Evolutionary conservation across 2,113 vertebrate species (phyloP).

Genomic region (Pelvicachromis taeniatus): DNA sequence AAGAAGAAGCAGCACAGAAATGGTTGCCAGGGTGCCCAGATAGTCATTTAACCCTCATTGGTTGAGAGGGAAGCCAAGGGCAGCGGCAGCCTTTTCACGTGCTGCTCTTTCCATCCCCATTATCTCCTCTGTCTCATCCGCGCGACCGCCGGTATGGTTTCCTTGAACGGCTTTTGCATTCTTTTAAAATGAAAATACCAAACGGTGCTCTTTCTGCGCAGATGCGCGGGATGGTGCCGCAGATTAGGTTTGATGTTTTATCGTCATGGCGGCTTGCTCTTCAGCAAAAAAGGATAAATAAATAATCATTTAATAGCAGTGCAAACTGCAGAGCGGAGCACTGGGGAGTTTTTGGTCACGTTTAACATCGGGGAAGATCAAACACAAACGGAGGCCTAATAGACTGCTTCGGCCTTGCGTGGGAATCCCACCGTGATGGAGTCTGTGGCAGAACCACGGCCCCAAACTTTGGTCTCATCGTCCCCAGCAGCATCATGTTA

Average conservation of each 20-base stretch:
- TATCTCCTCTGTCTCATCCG: conserved; percentile 53
- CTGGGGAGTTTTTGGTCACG: conserved; percentile 24
- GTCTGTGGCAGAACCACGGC: background rate
- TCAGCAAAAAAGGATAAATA: background rate
- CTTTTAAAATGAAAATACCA: conserved; percentile 61
- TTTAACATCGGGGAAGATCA: conserved; percentile 35
- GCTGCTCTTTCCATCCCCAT: conserved; percentile 59
- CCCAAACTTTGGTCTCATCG: conserved; percentile 19
- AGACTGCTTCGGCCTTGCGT: conserved; percentile 2
- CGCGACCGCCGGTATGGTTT: conserved; percentile 12
- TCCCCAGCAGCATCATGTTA: background rate
- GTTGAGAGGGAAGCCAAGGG: conserved; percentile 50
- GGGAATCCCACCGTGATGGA: background rate
- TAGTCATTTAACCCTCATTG: conserved; percentile 67
- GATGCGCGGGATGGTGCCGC: conserved; percentile 1
- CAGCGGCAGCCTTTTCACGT: conserved; percentile 46
- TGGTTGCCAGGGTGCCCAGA: conserved; percentile 68
- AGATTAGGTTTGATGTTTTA: conserved; percentile 49
- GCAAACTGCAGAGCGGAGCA: background rate
- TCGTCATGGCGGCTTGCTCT: conserved; percentile 10
- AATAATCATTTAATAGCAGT: conserved; percentile 5
- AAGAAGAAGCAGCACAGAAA: conserved; percentile 35
- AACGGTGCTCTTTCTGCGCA: conserved; percentile 30
- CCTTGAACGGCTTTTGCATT: conserved; percentile 40
- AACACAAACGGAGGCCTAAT: background rate